Percentiles rank a stretch among this genome's conserved stretches.
Evolutionary conservation across 2,888 invertebrate species (phyloP).

Genomic region (Tridacna gigas): DNA sequence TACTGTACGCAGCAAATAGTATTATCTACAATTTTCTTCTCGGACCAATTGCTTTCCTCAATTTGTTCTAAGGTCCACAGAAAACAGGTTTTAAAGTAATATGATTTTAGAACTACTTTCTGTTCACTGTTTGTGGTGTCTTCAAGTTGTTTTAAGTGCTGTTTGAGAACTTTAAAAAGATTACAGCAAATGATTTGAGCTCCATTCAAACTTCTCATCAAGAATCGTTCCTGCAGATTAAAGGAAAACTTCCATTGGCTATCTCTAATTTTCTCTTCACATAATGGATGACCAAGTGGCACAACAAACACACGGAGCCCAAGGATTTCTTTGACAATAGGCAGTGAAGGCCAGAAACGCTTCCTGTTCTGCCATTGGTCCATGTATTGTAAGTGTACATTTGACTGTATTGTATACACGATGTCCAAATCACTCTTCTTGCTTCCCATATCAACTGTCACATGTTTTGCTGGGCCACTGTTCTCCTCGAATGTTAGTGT

Average conservation of each 20-base stretch:
- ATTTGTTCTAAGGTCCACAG: conserved; percentile 7
- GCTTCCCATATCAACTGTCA: conserved; percentile 5
- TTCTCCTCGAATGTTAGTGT: not conserved
- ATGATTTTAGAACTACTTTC: not conserved
- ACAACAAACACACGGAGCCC: not conserved
- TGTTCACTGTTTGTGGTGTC: not conserved
- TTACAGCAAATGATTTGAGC: conserved; percentile 2
- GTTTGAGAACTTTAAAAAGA: not conserved
- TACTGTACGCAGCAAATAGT: not conserved
- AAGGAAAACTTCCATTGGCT: conserved; percentile 16
- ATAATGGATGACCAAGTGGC: conserved; percentile 11
- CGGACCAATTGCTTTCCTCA: not conserved
- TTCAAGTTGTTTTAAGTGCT: not conserved
- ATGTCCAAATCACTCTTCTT: conserved; percentile 5
- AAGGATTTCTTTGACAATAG: not conserved
- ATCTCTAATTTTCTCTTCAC: not conserved
- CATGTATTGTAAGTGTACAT: not conserved
- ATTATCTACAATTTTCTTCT: conserved; percentile 1
- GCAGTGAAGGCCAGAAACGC: not conserved
- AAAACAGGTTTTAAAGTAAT: conserved; percentile 12
- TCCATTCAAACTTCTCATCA: conserved; percentile 9
- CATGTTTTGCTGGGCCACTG: conserved; percentile 22
- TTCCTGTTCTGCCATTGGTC: not conserved
- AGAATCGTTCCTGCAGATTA: conserved; percentile 13
- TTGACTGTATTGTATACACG: not conserved